These are phyloP conservation scores for Drosophila pullipes DNA, from an alignment of 2,888 invertebrate genomes.

Conservation along the genomic window DNA sequence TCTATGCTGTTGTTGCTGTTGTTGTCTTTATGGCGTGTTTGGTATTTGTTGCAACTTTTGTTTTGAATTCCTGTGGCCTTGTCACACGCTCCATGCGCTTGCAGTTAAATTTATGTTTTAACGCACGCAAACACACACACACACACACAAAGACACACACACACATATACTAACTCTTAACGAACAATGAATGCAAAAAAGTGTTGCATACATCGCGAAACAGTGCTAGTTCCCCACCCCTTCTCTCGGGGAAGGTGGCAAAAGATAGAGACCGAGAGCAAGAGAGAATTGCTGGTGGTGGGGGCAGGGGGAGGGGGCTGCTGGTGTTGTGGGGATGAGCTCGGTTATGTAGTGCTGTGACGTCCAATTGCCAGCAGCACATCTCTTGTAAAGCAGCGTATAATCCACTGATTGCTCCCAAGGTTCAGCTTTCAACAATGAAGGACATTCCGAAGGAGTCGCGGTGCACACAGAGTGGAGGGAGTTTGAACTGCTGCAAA, in stretches of 20 bases:
- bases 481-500: not conserved
- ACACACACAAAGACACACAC: conserved; percentile 17
- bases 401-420: conserved; percentile 81
- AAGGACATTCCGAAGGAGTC: conserved; percentile 52
- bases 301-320: not conserved
- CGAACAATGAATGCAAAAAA: conserved; percentile 70
- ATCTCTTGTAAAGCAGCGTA: conserved; percentile 65
- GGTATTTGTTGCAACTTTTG: conserved; percentile 82
- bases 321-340: not conserved
- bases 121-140: conserved; percentile 42
- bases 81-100: conserved; percentile 79
- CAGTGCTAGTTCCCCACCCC: not conserved
- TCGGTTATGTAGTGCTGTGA: conserved; percentile 12
- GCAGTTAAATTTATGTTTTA: conserved; percentile 80
- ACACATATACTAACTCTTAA: conserved; percentile 56
- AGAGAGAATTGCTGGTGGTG: not conserved
- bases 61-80: conserved; percentile 82
- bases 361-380: conserved; percentile 37
- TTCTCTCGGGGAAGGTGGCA: not conserved
- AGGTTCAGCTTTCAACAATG: conserved; percentile 78
- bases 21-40: conserved; percentile 81
- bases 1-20: conserved; percentile 63
- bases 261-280: not conserved
- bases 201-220: conserved; percentile 50
- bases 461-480: not conserved